These are phyloP conservation scores for Andrena flavipes DNA, from an alignment of 2,888 invertebrate genomes.

Conservation along the genomic window DNA sequence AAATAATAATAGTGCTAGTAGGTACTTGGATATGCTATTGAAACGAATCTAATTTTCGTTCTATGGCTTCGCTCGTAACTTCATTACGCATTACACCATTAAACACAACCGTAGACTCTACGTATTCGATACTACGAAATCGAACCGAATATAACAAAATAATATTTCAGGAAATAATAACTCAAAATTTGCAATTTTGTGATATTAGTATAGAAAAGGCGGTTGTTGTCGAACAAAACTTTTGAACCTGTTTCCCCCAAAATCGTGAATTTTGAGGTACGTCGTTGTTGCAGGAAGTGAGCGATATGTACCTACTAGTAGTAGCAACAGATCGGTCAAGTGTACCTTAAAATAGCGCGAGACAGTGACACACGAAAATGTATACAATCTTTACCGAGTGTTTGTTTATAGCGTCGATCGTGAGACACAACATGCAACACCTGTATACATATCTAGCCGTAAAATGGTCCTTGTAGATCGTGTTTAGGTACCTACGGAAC, in stretches of 20 bases:
- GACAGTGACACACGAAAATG: not conserved
- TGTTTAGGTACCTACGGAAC: constrained; percentile 47
- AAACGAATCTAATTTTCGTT: constrained; percentile 38
- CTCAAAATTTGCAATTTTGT: no score
- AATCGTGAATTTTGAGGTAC: no score
- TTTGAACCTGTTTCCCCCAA: no score
- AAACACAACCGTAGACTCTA: not conserved
- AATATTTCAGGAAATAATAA: not conserved
- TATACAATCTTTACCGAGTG: not conserved
- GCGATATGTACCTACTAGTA: no score
- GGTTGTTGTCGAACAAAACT: no score
- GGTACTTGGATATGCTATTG: not conserved
- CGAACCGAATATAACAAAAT: not conserved
- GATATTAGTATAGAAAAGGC: no score
- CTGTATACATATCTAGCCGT: not conserved
- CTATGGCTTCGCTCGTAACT: constrained; percentile 49
- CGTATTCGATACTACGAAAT: not conserved
- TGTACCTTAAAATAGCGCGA: not conserved
- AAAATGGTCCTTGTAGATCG: not conserved
- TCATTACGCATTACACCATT: constrained; percentile 27
- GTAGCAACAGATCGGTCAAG: not conserved
- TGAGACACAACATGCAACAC: not conserved
- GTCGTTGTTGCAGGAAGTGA: no score
- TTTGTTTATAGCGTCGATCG: not conserved
- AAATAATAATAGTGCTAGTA: not conserved